These are phyloP conservation scores for Cryptus armator DNA, from an alignment of 2,888 invertebrate genomes.

Conservation along the genomic window DNA sequence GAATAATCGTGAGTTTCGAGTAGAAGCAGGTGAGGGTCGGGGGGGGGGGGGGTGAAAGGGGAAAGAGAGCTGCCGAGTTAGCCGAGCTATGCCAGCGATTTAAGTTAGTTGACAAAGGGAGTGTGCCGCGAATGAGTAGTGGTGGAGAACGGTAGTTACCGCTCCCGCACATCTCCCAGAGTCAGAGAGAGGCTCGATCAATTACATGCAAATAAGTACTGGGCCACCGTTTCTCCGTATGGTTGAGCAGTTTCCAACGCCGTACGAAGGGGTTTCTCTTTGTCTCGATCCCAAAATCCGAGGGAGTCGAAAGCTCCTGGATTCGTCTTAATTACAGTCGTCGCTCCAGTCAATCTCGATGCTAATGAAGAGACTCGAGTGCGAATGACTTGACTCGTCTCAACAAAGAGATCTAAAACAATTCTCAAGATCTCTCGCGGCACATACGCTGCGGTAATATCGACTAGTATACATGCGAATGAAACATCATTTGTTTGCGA, in stretches of 20 bases:
- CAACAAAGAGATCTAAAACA: slow-evolving; percentile 12
- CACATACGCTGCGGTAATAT: background rate
- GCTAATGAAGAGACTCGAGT: slow-evolving; percentile 82
- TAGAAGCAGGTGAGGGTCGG: background rate
- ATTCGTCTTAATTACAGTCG: slow-evolving; percentile 84
- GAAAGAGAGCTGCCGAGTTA: slow-evolving; percentile 24
- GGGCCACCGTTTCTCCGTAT: slow-evolving; percentile 62
- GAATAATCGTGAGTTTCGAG: slow-evolving; percentile 40
- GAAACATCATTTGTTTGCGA: slow-evolving; percentile 16
- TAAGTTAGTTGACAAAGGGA: slow-evolving; percentile 69
- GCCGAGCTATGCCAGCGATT: slow-evolving; percentile 37
- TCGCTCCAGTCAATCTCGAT: slow-evolving; percentile 84
- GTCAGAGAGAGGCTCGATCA: slow-evolving; percentile 73
- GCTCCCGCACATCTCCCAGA: slow-evolving; percentile 70
- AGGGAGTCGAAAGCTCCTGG: slow-evolving; percentile 77
- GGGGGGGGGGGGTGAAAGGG: background rate
- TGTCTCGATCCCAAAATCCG: slow-evolving; percentile 57
- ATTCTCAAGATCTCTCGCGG: background rate
- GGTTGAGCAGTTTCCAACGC: slow-evolving; percentile 36
- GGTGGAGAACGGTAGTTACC: slow-evolving; percentile 60
- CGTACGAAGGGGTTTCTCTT: slow-evolving; percentile 41
- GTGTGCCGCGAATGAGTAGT: slow-evolving; percentile 57
- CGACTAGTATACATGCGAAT: slow-evolving; percentile 27
- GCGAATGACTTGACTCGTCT: slow-evolving; percentile 36
- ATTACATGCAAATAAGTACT: slow-evolving; percentile 83